Conservation (phyloP, 2,113 vertebrate genomes). For the Ophthalmolycus amberensis region DNA sequence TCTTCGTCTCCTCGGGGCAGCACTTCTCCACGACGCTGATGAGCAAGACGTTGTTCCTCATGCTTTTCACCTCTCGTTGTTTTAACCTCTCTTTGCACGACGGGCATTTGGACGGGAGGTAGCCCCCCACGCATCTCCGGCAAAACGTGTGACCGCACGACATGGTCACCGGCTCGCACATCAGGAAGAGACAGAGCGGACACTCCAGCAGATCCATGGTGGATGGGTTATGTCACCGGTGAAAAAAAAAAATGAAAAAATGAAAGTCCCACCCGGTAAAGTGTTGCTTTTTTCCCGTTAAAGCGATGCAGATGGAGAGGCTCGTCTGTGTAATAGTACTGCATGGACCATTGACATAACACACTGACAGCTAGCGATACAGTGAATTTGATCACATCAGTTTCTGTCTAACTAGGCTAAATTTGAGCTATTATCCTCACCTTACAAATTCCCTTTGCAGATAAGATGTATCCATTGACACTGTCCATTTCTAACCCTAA, state of each 20-base stretch:
- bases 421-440: not conserved
- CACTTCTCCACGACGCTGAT: slow-evolving; percentile 86
- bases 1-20: slow-evolving; percentile 70
- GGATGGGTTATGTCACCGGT: slow-evolving; percentile 28
- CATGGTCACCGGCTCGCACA: slow-evolving; percentile 88
- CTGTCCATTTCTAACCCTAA: slow-evolving; percentile 32
- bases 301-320: slow-evolving; percentile 10
- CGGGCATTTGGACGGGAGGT: slow-evolving; percentile 80
- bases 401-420: not conserved
- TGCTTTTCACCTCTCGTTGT: slow-evolving; percentile 68
- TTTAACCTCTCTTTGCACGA: slow-evolving; percentile 82
- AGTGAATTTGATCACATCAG: slow-evolving; percentile 25
- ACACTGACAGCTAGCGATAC: slow-evolving; percentile 17
- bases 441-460: slow-evolving; percentile 8
- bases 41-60: slow-evolving; percentile 85
- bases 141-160: slow-evolving; percentile 91
- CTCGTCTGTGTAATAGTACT: not conserved
- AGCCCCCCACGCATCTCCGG: slow-evolving; percentile 81
- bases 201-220: slow-evolving; percentile 87
- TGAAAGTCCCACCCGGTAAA: not conserved
- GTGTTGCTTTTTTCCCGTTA: slow-evolving; percentile 13
- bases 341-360: slow-evolving; percentile 46
- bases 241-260: not conserved
- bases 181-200: slow-evolving; percentile 83
- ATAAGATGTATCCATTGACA: not conserved